phyloP scores from a whole-genome alignment of 2,888 invertebrate genomes.

The Oligia strigilis region DNA sequence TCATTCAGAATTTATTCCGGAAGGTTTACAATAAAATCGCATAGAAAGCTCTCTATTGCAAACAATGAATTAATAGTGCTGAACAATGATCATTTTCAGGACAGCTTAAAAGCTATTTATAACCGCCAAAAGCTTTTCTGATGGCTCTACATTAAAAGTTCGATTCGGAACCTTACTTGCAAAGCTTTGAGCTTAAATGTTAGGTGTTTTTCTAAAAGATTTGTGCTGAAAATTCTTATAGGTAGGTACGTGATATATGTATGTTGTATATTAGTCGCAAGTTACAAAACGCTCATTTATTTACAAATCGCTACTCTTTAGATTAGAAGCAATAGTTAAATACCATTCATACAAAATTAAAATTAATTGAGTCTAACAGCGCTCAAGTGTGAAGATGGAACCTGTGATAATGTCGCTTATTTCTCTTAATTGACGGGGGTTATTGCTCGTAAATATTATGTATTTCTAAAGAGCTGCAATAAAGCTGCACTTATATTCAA shows the following conservation, averaged over 20 bases:
- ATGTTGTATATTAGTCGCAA: neutral
- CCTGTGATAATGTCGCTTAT: slow-evolving; percentile 37
- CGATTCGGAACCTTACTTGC: neutral
- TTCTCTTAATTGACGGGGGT: slow-evolving; percentile 38
- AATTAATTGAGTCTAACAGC: slow-evolving; percentile 32
- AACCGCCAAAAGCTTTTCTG: neutral
- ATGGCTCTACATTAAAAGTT: slow-evolving; percentile 10
- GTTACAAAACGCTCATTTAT: neutral
- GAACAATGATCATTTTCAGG: slow-evolving; percentile 6
- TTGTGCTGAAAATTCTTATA: neutral
- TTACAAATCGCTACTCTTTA: neutral
- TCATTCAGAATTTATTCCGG: neutral
- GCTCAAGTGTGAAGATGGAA: slow-evolving; percentile 46
- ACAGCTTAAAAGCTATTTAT: slow-evolving; percentile 14
- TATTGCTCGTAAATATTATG: slow-evolving; percentile 51
- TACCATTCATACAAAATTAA: slow-evolving; percentile 11
- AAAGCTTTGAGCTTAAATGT: neutral
- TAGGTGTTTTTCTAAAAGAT: neutral
- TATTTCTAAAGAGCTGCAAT: slow-evolving; percentile 36
- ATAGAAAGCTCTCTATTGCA: too few species aligned
- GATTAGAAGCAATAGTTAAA: neutral
- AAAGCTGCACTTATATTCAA: slow-evolving; percentile 27
- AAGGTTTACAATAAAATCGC: too few species aligned
- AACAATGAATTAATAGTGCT: neutral
- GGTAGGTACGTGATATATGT: neutral